These are phyloP conservation scores for Palythoa caribaeorum DNA, from an alignment of 92 coral and sea anemone genomes.

Conservation along the genomic window DNA sequence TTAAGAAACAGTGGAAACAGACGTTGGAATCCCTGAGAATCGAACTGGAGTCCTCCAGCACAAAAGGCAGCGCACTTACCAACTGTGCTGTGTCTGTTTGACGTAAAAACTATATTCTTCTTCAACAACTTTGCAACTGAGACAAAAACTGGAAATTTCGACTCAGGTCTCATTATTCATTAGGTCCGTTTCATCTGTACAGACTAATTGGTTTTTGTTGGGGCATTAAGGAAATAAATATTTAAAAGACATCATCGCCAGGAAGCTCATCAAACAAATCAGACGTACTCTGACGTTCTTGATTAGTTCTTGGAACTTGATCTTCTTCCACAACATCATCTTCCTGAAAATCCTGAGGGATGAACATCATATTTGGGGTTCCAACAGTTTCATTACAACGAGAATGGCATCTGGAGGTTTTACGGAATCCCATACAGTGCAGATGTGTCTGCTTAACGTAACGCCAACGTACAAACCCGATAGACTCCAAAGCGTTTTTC, in stretches of 20 bases:
- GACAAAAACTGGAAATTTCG: no score
- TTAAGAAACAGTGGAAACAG: no score
- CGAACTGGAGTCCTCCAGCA: no score
- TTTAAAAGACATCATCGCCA: constrained; percentile 13
- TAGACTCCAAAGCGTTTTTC: constrained; percentile 88
- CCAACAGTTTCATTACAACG: constrained; percentile 48
- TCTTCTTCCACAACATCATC: constrained; percentile 52
- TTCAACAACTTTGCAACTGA: no score
- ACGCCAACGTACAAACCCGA: constrained; percentile 94
- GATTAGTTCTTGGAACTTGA: constrained; percentile 43
- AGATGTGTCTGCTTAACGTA: constrained; percentile 88
- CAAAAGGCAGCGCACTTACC: no score
- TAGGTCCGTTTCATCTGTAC: no score
- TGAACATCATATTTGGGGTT: constrained; percentile 82
- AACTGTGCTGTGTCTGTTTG: no score
- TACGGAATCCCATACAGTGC: constrained; percentile 97
- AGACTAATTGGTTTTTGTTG: no score
- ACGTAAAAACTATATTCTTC: no score
- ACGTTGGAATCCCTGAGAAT: no score
- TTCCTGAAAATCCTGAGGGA: constrained; percentile 90
- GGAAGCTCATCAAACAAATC: constrained; percentile 67
- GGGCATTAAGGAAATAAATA: background rate
- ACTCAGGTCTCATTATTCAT: no score
- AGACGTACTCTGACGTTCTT: constrained; percentile 42
- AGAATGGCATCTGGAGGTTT: constrained; percentile 80